phyloP scores from a whole-genome alignment of 2,888 invertebrate genomes.

The Oscheius sp. region DNA sequence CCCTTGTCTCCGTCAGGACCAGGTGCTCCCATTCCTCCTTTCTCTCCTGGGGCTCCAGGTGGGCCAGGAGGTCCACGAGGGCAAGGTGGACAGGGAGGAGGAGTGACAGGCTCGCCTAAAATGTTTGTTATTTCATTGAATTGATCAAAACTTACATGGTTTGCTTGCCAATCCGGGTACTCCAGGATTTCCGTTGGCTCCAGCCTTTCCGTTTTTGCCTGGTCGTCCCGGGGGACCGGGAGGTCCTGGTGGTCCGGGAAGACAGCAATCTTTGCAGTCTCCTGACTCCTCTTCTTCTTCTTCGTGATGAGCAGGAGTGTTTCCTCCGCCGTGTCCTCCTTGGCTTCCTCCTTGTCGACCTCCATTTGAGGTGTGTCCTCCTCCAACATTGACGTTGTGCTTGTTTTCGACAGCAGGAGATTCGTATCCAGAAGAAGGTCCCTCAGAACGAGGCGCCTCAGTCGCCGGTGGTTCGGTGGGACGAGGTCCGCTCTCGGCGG shows the following conservation, averaged over 20 bases:
- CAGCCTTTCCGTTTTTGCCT: conserved; percentile 57
- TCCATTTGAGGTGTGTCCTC: background rate
- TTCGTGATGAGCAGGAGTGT: background rate
- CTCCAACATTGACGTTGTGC: background rate
- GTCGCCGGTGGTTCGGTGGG: conserved; percentile 12
- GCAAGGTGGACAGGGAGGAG: conserved; percentile 58
- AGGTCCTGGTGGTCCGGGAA: conserved; percentile 52
- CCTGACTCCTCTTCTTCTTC: conserved; percentile 19
- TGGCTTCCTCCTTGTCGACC: no score
- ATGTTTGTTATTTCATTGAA: no score
- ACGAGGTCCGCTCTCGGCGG: background rate
- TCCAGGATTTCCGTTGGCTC: conserved; percentile 57
- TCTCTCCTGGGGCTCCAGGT: conserved; percentile 48
- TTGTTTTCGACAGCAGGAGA: conserved; percentile 12
- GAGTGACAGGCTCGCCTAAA: conserved; percentile 51
- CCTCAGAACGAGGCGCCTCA: background rate
- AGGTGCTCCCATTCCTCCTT: conserved; percentile 10
- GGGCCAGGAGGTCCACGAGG: conserved; percentile 53
- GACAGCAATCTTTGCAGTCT: conserved; percentile 38
- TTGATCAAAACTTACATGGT: conserved; percentile 40
- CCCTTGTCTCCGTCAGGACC: conserved; percentile 48
- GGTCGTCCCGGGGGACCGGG: conserved; percentile 52
- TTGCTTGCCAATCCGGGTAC: conserved; percentile 51
- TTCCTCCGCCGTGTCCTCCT: no score
- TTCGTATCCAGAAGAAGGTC: conserved; percentile 11